Base-by-base conservation (phyloP, 2,888 invertebrate genomes). In the Leucophora obtusa region DNA sequence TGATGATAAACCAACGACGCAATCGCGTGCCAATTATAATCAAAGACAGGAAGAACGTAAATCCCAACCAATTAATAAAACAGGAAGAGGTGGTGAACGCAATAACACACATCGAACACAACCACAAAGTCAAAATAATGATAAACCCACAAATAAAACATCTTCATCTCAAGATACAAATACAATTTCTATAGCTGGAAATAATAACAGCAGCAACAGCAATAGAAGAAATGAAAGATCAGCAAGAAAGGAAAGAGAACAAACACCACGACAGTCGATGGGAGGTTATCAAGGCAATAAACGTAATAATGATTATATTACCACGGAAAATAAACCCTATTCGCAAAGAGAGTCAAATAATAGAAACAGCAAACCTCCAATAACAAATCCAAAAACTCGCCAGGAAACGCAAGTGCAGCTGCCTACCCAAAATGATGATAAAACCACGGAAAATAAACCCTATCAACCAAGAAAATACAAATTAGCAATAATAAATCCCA, bases 341-440 rank as follows among this genome's bases (percentile, higher is more conserved):
- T 80, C 65, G 70, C 60, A 59, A 60, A 82, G 62, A 53, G 82
- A 63, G 6, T 4, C 43, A 77, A 81, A 71, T 78, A 83, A 17
- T 82, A 72, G 35, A 54, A 58, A 24, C 51, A 60, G 35, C 10
- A 84, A 83, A 84, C 84, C 83, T 84, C n/a, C 63, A 6, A 11
- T 11, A 10, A 81, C 18, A 33, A 78, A 14, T 35, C 7, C 28
- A 3, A 28, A 28, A 28, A 6, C 28, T 28, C 28, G 28, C 6
- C 28, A 28, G 7, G 28, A 28, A 7, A 4, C 28, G 28, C 28
- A 28, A 28, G 7, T 28, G 28, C 62, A 66, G 59, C 66, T 79
- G 17, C 53, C 70, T 24, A 15, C 24, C 0, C 72, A 68, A 21
- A 62, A 38, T 2, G 28, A 28, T 6, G 7, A 28, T 28, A 9